A percentile compares a stretch with the other conserved stretches of the same genome.
Evolutionary conservation across 1,140 invertebrate species (phyloP).

Genomic region (Streblospio benedicti): DNA sequence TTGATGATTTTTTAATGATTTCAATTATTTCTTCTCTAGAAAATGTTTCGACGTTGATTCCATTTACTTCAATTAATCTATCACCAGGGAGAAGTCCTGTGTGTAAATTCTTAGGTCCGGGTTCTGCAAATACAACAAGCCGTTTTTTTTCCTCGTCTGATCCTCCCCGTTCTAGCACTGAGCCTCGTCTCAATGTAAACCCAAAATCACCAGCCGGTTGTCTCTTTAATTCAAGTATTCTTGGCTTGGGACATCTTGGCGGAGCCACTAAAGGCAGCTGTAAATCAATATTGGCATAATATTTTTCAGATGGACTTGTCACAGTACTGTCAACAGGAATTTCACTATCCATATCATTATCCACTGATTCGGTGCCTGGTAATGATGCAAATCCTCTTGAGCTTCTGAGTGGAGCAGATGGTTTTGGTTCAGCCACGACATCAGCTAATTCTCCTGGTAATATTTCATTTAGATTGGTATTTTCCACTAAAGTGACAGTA

Average conservation of each 20-base stretch:
- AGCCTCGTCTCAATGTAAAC: conserved; percentile 72
- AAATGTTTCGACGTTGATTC: conserved; percentile 71
- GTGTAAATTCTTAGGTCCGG: conserved; percentile 59
- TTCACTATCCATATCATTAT: background rate
- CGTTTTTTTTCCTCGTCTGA: conserved; percentile 47
- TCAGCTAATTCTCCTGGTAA: conserved; percentile 9
- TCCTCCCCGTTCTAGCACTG: conserved; percentile 43
- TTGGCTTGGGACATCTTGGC: conserved; percentile 62
- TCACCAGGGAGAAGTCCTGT: conserved; percentile 82
- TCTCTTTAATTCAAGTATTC: conserved; percentile 67
- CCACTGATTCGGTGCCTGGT: background rate
- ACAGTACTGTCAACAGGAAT: background rate
- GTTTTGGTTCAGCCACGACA: background rate
- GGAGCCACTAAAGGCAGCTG: conserved; percentile 69
- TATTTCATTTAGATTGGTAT: conserved; percentile 35
- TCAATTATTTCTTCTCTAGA: conserved; percentile 86
- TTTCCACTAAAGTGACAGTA: conserved; percentile 29
- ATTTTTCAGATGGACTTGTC: conserved; percentile 29
- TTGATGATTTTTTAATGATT: conserved; percentile 75
- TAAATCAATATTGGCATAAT: conserved; percentile 52
- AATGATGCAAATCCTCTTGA: background rate
- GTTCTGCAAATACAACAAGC: conserved; percentile 84
- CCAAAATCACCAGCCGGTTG: conserved; percentile 87
- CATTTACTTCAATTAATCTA: conserved; percentile 82
- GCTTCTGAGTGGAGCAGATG: background rate